Percentiles rank a stretch among this genome's conserved stretches.
Conservation (phyloP, 2,113 vertebrate genomes). For the Serilophus lunatus region DNA sequence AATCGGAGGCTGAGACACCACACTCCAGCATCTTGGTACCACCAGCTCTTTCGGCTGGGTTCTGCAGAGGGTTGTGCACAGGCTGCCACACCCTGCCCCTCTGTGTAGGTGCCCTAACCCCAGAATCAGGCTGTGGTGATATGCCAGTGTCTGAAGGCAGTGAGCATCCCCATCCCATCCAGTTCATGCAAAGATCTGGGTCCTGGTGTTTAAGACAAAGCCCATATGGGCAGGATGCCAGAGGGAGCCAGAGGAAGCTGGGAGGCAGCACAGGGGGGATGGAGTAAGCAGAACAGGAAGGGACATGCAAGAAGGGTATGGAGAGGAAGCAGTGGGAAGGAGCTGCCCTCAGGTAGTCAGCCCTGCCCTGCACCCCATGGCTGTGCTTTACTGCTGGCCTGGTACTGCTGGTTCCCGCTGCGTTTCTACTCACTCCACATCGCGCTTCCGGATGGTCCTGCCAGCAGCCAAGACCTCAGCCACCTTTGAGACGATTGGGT, state of each 20-base stretch:
- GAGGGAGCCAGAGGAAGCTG: not conserved
- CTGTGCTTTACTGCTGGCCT: not conserved
- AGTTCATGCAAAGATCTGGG: not conserved
- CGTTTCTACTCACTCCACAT: conserved; percentile 90
- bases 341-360: not conserved
- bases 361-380: not conserved
- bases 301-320: not conserved
- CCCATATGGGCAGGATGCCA: accelerated
- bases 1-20: not conserved
- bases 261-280: not conserved
- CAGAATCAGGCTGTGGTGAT: not conserved
- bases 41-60: not conserved
- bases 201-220: not conserved
- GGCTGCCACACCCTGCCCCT: not conserved
- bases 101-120: not conserved
- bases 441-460: conserved; percentile 91
- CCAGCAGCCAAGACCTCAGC: conserved; percentile 91
- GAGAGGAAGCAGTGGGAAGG: not conserved
- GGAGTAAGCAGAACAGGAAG: not conserved
- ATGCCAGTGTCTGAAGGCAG: not conserved
- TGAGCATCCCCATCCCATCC: not conserved
- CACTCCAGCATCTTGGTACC: accelerated
- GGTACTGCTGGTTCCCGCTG: not conserved
- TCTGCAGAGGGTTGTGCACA: not conserved
- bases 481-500: conserved; percentile 95